These are phyloP conservation scores for Rhinella marina DNA, from an alignment of 2,797 vertebrate genomes.

Conservation along the genomic window DNA sequence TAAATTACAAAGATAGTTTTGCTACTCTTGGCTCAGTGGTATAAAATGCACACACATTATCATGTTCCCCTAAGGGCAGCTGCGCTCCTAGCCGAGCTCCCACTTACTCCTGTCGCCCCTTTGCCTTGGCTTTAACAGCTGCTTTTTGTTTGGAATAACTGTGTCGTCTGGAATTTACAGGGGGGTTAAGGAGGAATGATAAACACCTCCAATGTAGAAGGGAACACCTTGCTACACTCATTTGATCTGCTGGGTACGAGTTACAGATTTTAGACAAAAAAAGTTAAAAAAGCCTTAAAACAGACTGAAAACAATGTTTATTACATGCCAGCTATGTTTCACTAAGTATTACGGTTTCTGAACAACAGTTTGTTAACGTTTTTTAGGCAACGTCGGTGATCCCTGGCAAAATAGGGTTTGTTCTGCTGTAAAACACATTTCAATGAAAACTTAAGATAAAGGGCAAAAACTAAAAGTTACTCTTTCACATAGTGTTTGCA, in stretches of 20 bases:
- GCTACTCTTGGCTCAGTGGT: conserved; percentile 45
- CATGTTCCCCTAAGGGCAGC: conserved; percentile 48
- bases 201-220: conserved; percentile 31
- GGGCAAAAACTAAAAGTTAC: background rate
- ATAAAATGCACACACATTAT: conserved; percentile 47
- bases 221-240: conserved; percentile 16
- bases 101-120: conserved; percentile 50
- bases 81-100: conserved; percentile 37
- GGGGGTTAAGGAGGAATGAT: conserved; percentile 54
- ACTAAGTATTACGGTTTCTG: background rate
- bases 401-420: conserved; percentile 2
- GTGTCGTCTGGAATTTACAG: conserved; percentile 46
- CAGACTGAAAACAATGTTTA: background rate
- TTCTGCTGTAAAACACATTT: conserved; percentile 6
- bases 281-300: background rate
- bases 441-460: background rate
- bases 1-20: conserved; percentile 59
- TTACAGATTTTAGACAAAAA: conserved; percentile 32
- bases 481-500: background rate
- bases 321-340: background rate
- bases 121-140: conserved; percentile 54
- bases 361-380: background rate
- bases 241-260: background rate
- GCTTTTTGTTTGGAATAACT: conserved; percentile 53
- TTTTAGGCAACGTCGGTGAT: background rate